Base-by-base conservation (phyloP, 2,888 invertebrate genomes). In the Tholera decimalis region DNA sequence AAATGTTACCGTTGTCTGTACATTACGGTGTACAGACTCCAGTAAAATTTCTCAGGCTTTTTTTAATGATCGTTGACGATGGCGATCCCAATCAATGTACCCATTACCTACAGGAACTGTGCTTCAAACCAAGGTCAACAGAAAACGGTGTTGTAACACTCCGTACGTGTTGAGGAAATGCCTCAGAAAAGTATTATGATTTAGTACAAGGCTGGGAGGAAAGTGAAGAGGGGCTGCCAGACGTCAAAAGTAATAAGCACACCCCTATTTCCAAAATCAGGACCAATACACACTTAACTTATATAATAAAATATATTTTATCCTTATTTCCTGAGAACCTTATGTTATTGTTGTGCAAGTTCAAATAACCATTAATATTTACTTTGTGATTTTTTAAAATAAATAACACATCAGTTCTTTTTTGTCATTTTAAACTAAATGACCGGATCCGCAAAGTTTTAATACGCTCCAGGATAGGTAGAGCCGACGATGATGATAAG, bases 141-240 rank as follows among this genome's bases (percentile, higher is more conserved):
- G 37, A 28, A 67, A 58, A 58, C 26, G n/a, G 18, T 49, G 37
- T 22, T 75, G 43, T 58, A 47, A 63, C 57, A 54, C 26, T 43
- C 28, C 26, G 37, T 33, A 71, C 75, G 47, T 67, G 74, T 57
- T 66, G 41, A 55, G 73, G 26, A 39, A 54, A 44, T 22, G 8
- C 41, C 43, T 37, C 13, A 26, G 15, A n/a, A 54, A 54, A 20
- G 50, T 56, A 65, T 65, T 74, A 59, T 53, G 47, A 56, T 39
- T n/a, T n/a, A n/a, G 59, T 74, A 53, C 22, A 49, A 28, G 24
- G 35, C 39, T 28, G 26, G 18, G 39, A 72, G 20, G 41, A 57
- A 57, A 66, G 41, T 39, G 39, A 54, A 44, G 26, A 56, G 43
- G 39, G 66, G 26, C 39, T 28, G 54, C 9, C 7, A 39, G n/a